Evolutionary conservation across 2,888 invertebrate species (phyloP), one percentile per base, ranked within the genome.

Genomic region (Ennomos erosarius): DNA sequence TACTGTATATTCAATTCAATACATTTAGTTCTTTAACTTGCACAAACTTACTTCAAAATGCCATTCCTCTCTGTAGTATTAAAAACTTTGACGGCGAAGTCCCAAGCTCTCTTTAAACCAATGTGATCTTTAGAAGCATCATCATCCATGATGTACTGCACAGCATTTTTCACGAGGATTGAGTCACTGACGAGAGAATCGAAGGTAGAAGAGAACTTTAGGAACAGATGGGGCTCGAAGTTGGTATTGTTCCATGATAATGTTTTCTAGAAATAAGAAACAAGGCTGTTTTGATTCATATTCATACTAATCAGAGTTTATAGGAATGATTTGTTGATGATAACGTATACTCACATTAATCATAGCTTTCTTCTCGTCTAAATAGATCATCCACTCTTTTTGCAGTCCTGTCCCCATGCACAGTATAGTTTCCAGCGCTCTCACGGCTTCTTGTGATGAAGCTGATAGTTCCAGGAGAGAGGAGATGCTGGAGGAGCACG

Each of bases 351-450:
- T 87, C 59, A 90, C 90, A 59, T 77, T 75, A 1, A 78, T 39
- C 1, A 59, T 67, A 33, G 78, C 69, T 33, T 82, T 78, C 51
- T 72, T 83, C 1, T 65, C 63, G 0, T 65, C 58, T 3, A 86
- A 68, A 67, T 90, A 90, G 0, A 64, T 52, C 0, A 64, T 66
- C 94, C 94, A 94, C 62, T 94, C 93, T 0, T 75, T 69, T 50
- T 82, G 78, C 34, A 93, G 75, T 0, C 74, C 70, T 3, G 62
- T 64, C 12, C 90, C 81, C 66, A 90, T 73, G 64, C 94, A 94
- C 33, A 92, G 65, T 10, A 93, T 67, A 0, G 78, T 85, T 68
- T 94, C 94, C 10, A 93, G 60, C 8, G 87, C 85, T 8, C 59
- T 72, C 8, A 94, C 73, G 0, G 93, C 87, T 2, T 74, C 73